Evolutionary conservation across 2,888 invertebrate species (phyloP).

Genomic region (Eudemis profundana): DNA sequence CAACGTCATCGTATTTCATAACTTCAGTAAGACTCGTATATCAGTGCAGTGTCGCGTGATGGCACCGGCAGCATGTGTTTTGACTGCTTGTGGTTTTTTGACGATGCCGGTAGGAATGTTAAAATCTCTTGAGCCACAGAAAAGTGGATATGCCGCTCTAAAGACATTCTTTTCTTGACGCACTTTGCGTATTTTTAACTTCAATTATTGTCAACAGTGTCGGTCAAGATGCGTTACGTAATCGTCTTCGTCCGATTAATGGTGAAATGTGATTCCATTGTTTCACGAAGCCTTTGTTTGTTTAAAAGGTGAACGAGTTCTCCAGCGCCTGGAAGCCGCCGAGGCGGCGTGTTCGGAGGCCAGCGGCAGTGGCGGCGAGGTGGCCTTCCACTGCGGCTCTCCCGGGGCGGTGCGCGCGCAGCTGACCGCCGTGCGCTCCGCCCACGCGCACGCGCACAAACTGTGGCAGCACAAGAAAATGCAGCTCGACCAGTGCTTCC

Average conservation of each 20-base stretch:
- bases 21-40: constrained; percentile 37
- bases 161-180: neutral
- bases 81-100: constrained; percentile 61
- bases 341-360: constrained; percentile 85
- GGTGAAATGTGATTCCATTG: neutral
- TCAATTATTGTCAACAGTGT: neutral
- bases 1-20: constrained; percentile 48
- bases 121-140: too few relatives aligned
- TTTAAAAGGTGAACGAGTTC: constrained; percentile 88
- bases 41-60: constrained; percentile 39
- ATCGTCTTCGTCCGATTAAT: neutral
- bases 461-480: constrained; percentile 98
- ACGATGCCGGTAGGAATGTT: constrained; percentile 52
- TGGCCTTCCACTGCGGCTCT: constrained; percentile 89
- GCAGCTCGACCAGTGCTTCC: constrained; percentile 98
- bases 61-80: constrained; percentile 62
- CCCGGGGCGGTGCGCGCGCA: constrained; percentile 91
- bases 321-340: constrained; percentile 86
- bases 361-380: constrained; percentile 87
- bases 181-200: neutral
- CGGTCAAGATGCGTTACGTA: neutral
- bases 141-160: too few relatives aligned
- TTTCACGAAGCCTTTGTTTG: constrained; percentile 1
- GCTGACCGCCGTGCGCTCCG: constrained; percentile 94
- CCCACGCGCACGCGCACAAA: constrained; percentile 95